A percentile compares a stretch with the other conserved stretches of the same genome.
phyloP scores from a whole-genome alignment of 2,113 vertebrate genomes.

The Nesoenas mayeri region DNA sequence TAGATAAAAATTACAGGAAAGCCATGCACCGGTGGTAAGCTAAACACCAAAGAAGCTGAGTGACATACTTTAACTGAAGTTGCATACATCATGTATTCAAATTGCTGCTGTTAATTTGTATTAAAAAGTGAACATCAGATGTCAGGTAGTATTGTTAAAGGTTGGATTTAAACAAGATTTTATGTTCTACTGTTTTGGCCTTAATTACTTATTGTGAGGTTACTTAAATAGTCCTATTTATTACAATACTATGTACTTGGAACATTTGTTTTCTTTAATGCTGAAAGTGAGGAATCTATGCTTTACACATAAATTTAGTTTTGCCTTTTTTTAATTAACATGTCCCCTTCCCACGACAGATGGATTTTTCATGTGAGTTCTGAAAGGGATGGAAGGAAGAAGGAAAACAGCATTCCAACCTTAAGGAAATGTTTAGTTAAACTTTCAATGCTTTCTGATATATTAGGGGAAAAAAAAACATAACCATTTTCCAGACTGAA shows the following conservation, averaged over 20 bases:
- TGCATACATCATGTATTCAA: not conserved
- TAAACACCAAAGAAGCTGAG: not conserved
- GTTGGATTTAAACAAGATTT: not conserved
- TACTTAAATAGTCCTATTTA: not conserved
- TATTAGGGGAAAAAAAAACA: not conserved
- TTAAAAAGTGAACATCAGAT: not conserved
- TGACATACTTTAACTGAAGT: not conserved
- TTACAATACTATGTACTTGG: not conserved
- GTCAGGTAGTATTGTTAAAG: not conserved
- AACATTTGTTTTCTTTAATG: not conserved
- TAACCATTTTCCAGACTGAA: not conserved
- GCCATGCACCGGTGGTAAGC: not conserved
- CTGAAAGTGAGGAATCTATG: not conserved
- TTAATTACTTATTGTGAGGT: not conserved
- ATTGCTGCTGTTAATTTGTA: not conserved
- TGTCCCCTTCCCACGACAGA: not conserved
- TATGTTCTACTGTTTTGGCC: not conserved
- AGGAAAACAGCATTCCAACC: not conserved
- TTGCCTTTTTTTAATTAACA: not conserved
- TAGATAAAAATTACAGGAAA: not conserved
- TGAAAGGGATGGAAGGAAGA: not conserved
- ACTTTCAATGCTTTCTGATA: not conserved
- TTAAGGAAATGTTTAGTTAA: not conserved
- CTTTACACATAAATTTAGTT: not conserved
- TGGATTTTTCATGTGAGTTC: not conserved